phyloP scores from a whole-genome alignment of 1,140 invertebrate genomes.

The Helicoverpa armigera region DNA sequence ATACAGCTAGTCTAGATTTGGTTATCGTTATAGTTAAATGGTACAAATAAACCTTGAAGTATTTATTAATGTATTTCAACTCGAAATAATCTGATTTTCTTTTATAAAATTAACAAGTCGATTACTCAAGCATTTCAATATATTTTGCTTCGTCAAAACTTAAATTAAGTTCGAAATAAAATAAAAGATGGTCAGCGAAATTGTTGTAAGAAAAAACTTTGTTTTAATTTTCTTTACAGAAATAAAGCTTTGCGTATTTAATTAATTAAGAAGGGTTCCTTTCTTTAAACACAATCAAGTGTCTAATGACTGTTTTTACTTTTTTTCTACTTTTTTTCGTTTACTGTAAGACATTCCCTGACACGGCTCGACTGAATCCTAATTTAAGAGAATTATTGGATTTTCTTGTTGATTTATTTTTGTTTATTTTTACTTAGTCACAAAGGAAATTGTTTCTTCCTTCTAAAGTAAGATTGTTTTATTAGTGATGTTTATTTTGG shows the following conservation, averaged over 20 bases:
- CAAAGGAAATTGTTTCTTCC: not conserved
- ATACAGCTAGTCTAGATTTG: too few species aligned
- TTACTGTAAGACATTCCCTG: slow-evolving; percentile 17
- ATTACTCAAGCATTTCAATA: not conserved
- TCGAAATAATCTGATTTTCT: not conserved
- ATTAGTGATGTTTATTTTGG: too few species aligned
- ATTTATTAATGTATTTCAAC: too few species aligned
- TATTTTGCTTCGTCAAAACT: too few species aligned
- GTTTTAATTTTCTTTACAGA: slow-evolving; percentile 59
- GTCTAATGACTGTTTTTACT: slow-evolving; percentile 58
- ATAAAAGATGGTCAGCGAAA: slow-evolving; percentile 52
- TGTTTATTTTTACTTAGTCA: not conserved
- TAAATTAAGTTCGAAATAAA: slow-evolving; percentile 54
- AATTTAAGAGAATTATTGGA: slow-evolving; percentile 42
- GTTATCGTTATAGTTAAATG: too few species aligned
- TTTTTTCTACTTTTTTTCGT: slow-evolving; percentile 45
- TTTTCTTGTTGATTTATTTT: slow-evolving; percentile 11
- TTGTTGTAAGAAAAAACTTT: slow-evolving; percentile 53
- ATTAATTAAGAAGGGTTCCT: slow-evolving; percentile 58
- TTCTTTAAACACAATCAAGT: slow-evolving; percentile 56
- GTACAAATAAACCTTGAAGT: too few species aligned
- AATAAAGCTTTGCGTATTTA: slow-evolving; percentile 59
- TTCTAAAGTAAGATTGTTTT: not conserved
- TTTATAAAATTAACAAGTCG: not conserved
- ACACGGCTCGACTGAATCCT: slow-evolving; percentile 36